These are phyloP conservation scores for Mohoua ochrocephala DNA, from an alignment of 2,113 vertebrate species.

Conservation along the genomic window DNA sequence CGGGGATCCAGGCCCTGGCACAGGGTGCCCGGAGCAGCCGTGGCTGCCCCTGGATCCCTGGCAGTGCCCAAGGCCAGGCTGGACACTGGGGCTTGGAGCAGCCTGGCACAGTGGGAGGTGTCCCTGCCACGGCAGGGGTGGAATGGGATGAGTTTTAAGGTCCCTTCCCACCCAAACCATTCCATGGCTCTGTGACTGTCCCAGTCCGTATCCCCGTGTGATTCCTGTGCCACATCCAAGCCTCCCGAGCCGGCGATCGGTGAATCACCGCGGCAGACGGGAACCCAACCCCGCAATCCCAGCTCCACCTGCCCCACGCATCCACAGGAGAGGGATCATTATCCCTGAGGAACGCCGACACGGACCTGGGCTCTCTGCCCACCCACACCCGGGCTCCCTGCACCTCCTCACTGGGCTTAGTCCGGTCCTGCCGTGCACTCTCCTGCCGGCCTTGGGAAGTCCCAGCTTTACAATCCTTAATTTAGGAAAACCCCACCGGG, in stretches of 20 bases:
- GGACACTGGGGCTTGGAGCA: background rate
- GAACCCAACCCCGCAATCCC: background rate
- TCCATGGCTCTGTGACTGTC: accelerated
- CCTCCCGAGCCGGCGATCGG: accelerated
- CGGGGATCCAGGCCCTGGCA: too few relatives aligned
- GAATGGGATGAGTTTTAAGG: background rate
- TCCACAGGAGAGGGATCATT: accelerated
- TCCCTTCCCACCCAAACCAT: background rate
- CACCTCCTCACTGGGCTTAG: background rate
- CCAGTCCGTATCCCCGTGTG: accelerated
- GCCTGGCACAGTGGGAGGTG: background rate
- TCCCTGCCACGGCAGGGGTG: too few relatives aligned
- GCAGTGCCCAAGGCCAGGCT: background rate
- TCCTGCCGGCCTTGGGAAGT: background rate
- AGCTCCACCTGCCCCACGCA: background rate
- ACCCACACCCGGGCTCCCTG: background rate
- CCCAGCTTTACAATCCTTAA: background rate
- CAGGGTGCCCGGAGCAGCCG: background rate
- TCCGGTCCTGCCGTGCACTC: accelerated
- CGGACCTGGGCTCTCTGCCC: background rate
- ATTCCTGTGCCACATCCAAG: accelerated
- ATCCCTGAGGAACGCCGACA: background rate
- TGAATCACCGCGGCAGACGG: background rate
- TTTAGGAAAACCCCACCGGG: background rate
- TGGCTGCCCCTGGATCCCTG: background rate